Evolutionary conservation across 2,888 invertebrate species (phyloP), one percentile per base, ranked within the genome.

Genomic region (Euzetes globulus): DNA sequence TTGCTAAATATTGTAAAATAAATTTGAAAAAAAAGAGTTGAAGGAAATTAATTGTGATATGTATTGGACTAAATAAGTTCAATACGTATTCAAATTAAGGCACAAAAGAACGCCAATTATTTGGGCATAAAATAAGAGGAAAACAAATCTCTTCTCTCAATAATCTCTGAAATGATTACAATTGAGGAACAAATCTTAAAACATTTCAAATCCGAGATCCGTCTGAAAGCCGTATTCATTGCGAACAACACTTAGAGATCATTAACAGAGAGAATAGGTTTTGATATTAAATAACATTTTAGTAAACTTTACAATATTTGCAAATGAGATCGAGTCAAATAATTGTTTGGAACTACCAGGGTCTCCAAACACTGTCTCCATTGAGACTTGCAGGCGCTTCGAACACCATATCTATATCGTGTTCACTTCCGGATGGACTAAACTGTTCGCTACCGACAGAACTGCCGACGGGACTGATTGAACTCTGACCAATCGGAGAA

Each of bases 211-310:
- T 65, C 65, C 33, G 65, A 65, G 65, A 65, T 65, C 65, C 33
- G 13, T 65, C 65, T 65, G 65, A 65, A 65, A 65, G 65, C 65
- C 65, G 65, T 65, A 29, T 17, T 37, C 29, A 65, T 65, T 65
- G 65, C 65, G n/a, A 65, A n/a, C 65, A 65, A 37, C 15, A 37
- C 65, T 58, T 65, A 65, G 65, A 65, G 65, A 65, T 65, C 65
- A 65, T 7, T 65, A 65, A 37, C 6, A 65, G 65, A 37, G 37
- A 65, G 65, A 27, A 37, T 65, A 37, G 52, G 1, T 15, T 65
- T 58, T 58, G 19, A 58, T 11, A 37, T n/a, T 4, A 7, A 65
- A 37, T n/a, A 33, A 65, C 13, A 29, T 27, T 33, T 63, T 15
- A 15, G 29, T 29, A 29, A 22, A 13, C 27, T 58, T 25, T 60